Evolutionary conservation across 2,113 vertebrate species (phyloP).

Genomic region (Dasyprocta punctata): DNA sequence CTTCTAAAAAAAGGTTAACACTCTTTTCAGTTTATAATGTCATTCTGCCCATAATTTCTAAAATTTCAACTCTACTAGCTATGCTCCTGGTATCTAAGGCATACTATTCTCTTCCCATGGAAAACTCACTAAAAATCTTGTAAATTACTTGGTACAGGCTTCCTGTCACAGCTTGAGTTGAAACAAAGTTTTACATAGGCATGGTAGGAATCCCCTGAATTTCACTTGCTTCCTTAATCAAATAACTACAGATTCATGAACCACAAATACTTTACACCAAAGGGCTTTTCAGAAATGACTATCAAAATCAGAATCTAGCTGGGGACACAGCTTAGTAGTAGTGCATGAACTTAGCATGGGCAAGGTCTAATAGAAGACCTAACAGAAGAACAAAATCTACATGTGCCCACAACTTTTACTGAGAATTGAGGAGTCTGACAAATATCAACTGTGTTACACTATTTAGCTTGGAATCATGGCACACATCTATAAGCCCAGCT

Average conservation of each 20-base stretch:
- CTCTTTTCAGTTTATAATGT: not conserved
- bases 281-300: not conserved
- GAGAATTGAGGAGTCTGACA: not conserved
- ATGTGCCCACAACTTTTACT: not conserved
- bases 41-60: not conserved
- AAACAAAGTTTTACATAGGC: constrained; percentile 23
- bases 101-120: not conserved
- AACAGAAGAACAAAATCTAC: not conserved
- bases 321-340: not conserved
- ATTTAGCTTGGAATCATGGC: not conserved
- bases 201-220: constrained; percentile 6
- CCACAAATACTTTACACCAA: not conserved
- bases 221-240: not conserved
- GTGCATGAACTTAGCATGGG: not conserved
- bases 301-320: not conserved
- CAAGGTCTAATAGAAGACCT: no score
- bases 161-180: not conserved
- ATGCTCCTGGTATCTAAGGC: not conserved
- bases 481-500: not conserved
- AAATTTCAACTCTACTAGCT: constrained; percentile 6
- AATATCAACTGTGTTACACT: not conserved
- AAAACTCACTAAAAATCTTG: constrained; percentile 29
- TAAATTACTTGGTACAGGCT: not conserved
- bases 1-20: constrained; percentile 21
- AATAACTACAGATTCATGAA: constrained; percentile 8